Base-by-base conservation (phyloP, 2,797 vertebrate species). In the Limosa lapponica region DNA sequence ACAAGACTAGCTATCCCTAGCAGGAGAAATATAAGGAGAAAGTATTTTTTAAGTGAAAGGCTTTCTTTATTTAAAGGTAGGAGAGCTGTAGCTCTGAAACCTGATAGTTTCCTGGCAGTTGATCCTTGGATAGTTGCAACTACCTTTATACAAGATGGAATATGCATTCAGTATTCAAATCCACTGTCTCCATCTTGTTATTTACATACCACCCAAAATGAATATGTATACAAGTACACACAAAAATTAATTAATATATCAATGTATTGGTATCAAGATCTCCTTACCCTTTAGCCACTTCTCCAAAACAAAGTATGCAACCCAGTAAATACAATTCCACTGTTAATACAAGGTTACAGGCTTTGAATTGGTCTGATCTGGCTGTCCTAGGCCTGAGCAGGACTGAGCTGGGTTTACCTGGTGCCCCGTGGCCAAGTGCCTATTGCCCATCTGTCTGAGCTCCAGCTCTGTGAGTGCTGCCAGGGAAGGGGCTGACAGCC, bases 341-440 rank as follows among this genome's bases (percentile, higher is more conserved):
- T 49, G 7, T 17, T 62, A 61, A 14, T n/a, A 61, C 39, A n/a
- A 55, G 15, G 7, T 57, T 27, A 41, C 49, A 67, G 37, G 19
- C 8, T 64, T 57, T 36, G 13, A 51, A 44, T n/a, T 46, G 16
- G 10, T 46, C 34, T 51, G 13, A 34, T 17, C 16, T 46, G 44
- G 28, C 15, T 81, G 13, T 16, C 28, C 37, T 24, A 5, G 39
- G 27, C 19, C 32, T 17, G 51, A 66, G 13, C 0, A 0, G 43
- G 61, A 27, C 36, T 79, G 10, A 51, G 10, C 7, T 64, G 39
- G 3, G 24, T 44, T 82, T 30, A 30, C 7, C 46, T 48, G 39
- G 10, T 0, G 1, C 8, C 10, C 8, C 0, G 0, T 1, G 10
- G 30, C 25, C 54, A 22, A 34, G 18, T 23, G 16, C 2, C 44